Conservation (phyloP, 2,888 invertebrate genomes). For the Cerastoderma edule region DNA sequence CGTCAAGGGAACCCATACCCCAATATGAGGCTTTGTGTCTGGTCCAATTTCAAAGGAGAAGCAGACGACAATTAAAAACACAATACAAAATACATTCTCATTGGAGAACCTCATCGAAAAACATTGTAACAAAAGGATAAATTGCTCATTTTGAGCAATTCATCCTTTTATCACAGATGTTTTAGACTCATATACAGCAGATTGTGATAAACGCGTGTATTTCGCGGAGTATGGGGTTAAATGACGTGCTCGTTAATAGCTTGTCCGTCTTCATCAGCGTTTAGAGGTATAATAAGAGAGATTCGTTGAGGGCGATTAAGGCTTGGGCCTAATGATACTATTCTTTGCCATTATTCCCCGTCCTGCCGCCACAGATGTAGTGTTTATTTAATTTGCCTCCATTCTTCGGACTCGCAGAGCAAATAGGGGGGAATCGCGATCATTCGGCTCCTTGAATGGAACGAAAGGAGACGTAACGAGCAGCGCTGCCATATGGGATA, state of each 20-base stretch:
- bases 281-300: constrained; percentile 44
- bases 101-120: too few species aligned
- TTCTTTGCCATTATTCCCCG: constrained; percentile 50
- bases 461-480: constrained; percentile 49
- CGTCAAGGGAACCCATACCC: too few species aligned
- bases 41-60: too few species aligned
- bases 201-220: too few species aligned
- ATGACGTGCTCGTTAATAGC: constrained; percentile 37
- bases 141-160: neutral
- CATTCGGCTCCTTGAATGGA: constrained; percentile 32
- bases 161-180: neutral
- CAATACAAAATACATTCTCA: too few species aligned
- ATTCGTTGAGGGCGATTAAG: constrained; percentile 48
- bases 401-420: constrained; percentile 52
- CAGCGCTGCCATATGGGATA: constrained; percentile 38
- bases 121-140: constrained; percentile 3
- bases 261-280: constrained; percentile 47
- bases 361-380: constrained; percentile 56
- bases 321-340: constrained; percentile 50
- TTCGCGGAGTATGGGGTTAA: too few species aligned
- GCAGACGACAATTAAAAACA: neutral
- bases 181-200: too few species aligned
- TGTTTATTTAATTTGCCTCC: constrained; percentile 64
- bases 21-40: too few species aligned
- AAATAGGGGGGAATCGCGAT: constrained; percentile 40